phyloP scores from a whole-genome alignment of 1,140 invertebrate species.

The Phymastichus coffea region DNA sequence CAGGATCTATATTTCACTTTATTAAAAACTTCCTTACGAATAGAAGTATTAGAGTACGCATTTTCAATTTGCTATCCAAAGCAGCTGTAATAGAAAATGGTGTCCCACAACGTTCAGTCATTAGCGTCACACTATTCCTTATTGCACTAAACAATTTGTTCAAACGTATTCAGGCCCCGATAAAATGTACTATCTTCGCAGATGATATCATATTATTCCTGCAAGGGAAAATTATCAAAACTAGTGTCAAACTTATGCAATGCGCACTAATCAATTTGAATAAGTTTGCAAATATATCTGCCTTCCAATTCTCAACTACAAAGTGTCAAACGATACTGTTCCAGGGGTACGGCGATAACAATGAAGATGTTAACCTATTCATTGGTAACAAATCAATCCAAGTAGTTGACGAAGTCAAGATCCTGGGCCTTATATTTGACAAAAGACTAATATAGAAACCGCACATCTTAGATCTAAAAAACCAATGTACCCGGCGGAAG shows the following conservation, averaged over 20 bases:
- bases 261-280: background rate
- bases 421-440: conserved; percentile 31
- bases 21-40: no score
- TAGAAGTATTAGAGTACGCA: conserved; percentile 17
- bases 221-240: conserved; percentile 9
- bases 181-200: conserved; percentile 5
- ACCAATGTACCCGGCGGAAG: conserved; percentile 19
- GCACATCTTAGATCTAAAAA: conserved; percentile 30
- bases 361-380: conserved; percentile 3
- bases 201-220: conserved; percentile 11
- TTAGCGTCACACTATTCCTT: conserved; percentile 31
- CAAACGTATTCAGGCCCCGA: no score
- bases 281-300: background rate
- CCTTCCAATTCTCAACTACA: conserved; percentile 19
- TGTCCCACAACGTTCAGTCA: conserved; percentile 32
- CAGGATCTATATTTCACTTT: conserved; percentile 2
- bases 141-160: conserved; percentile 27
- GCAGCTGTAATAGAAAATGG: background rate
- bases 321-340: no score
- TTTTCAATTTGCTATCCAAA: conserved; percentile 7
- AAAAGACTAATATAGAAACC: conserved; percentile 27
- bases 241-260: background rate
- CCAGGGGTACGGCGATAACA: background rate
- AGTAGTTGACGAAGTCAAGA: conserved; percentile 12
- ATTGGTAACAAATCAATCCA: background rate